Percentiles rank a stretch among this genome's conserved stretches.
phyloP scores from a whole-genome alignment of 2,113 vertebrate species.

The Microcebus murinus region DNA sequence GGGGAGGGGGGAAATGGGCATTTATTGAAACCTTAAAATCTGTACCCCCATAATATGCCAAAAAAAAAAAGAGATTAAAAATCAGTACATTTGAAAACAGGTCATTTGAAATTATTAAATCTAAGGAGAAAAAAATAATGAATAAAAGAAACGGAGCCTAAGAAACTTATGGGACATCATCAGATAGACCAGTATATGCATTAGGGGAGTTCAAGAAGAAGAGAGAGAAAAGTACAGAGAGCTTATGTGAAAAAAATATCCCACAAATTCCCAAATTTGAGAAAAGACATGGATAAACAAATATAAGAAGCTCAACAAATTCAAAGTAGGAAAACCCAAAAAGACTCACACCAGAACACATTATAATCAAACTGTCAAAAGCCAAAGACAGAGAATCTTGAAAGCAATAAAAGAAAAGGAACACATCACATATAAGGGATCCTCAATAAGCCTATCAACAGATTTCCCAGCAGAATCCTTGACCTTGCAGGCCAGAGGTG shows the following conservation, averaged over 20 bases:
- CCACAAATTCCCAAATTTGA: neutral
- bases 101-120: neutral
- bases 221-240: neutral
- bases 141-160: neutral
- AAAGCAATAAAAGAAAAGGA: neutral
- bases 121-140: neutral
- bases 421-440: neutral
- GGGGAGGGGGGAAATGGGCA: no score
- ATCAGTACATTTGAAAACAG: neutral
- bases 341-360: neutral
- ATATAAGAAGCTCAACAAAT: neutral
- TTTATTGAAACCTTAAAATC: no score
- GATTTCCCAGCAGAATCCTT: neutral
- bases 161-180: neutral
- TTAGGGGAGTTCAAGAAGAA: neutral
- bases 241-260: neutral
- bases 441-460: neutral
- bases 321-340: neutral
- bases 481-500: neutral
- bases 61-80: neutral
- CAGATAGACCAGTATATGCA: neutral
- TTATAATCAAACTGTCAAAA: neutral
- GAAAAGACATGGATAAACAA: neutral
- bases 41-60: no score
- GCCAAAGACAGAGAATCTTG: neutral